A percentile compares a stretch with the other conserved stretches of the same genome.
Conservation (phyloP, 2,888 invertebrate species). For the Lottia gigantea region DNA sequence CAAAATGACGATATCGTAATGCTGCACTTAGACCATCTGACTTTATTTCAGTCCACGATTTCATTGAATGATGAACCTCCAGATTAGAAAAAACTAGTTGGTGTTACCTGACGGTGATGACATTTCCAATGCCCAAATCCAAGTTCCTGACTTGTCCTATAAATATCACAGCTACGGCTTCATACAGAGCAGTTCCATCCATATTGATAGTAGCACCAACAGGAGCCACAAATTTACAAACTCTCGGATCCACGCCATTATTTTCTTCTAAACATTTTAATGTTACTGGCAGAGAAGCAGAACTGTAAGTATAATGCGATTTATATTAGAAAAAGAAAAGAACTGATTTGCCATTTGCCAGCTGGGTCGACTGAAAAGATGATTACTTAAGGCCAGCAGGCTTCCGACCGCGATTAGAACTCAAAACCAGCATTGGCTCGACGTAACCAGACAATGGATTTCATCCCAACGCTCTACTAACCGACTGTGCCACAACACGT, state of each 20-base stretch:
- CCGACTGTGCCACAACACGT: no score
- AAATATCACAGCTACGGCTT: conserved; percentile 96
- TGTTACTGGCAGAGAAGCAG: conserved; percentile 93
- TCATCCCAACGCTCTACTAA: no score
- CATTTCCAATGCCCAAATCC: conserved; percentile 64
- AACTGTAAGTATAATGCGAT: conserved; percentile 38
- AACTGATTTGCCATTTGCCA: no score
- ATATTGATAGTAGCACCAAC: conserved; percentile 98
- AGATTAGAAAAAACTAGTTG: neutral
- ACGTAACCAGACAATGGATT: no score
- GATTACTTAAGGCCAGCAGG: no score
- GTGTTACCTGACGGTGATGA: conserved; percentile 48
- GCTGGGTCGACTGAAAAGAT: no score
- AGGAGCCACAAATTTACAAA: conserved; percentile 91
- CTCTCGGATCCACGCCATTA: conserved; percentile 86
- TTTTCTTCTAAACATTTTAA: conserved; percentile 89
- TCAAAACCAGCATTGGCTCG: no score
- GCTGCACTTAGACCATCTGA: no score
- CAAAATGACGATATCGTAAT: no score
- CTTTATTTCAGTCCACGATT: no score
- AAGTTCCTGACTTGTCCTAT: conserved; percentile 88
- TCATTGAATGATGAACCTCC: neutral
- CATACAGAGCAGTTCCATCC: conserved; percentile 98
- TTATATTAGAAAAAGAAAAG: no score
- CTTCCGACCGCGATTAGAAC: no score